Percentiles rank a stretch among this genome's conserved stretches.
Conservation (phyloP, 2,888 invertebrate species). For the Drosophila ustulata region DNA sequence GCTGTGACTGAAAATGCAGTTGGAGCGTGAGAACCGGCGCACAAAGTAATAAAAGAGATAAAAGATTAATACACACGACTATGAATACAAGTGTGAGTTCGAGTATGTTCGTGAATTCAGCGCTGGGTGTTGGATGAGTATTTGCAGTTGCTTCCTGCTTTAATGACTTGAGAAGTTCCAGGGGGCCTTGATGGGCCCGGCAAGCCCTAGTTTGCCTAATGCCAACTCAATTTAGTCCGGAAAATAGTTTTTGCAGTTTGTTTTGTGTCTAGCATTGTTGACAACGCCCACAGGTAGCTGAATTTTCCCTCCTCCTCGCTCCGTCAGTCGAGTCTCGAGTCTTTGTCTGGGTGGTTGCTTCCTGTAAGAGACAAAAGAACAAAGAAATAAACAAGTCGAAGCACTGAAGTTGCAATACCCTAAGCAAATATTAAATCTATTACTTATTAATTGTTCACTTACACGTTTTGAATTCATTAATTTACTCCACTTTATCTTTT, state of each 20-base stretch:
- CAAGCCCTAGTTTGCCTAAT: slow-evolving; percentile 56
- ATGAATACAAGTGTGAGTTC: slow-evolving; percentile 16
- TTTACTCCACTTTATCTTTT: background rate
- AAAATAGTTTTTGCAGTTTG: slow-evolving; percentile 23
- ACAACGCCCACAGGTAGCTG: slow-evolving; percentile 55
- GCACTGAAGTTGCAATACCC: slow-evolving; percentile 15
- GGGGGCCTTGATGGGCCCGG: slow-evolving; percentile 30
- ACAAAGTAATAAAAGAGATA: slow-evolving; percentile 28
- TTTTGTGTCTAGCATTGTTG: slow-evolving; percentile 35
- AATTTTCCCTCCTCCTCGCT: slow-evolving; percentile 5
- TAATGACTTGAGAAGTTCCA: slow-evolving; percentile 10
- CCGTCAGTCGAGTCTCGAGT: slow-evolving; percentile 9
- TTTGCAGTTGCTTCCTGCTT: slow-evolving; percentile 18
- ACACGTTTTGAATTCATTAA: background rate
- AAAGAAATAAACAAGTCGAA: slow-evolving; percentile 16
- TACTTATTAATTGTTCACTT: background rate
- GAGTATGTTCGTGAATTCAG: slow-evolving; percentile 13
- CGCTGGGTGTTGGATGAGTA: background rate
- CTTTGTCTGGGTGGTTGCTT: slow-evolving; percentile 33
- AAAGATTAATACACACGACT: slow-evolving; percentile 15
- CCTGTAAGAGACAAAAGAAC: slow-evolving; percentile 36
- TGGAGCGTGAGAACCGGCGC: slow-evolving; percentile 64
- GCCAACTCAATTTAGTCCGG: slow-evolving; percentile 50
- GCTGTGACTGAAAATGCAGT: slow-evolving; percentile 35
- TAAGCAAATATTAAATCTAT: background rate